Conservation (phyloP, 1,140 invertebrate species). For the Bradysia coprophila region DNA sequence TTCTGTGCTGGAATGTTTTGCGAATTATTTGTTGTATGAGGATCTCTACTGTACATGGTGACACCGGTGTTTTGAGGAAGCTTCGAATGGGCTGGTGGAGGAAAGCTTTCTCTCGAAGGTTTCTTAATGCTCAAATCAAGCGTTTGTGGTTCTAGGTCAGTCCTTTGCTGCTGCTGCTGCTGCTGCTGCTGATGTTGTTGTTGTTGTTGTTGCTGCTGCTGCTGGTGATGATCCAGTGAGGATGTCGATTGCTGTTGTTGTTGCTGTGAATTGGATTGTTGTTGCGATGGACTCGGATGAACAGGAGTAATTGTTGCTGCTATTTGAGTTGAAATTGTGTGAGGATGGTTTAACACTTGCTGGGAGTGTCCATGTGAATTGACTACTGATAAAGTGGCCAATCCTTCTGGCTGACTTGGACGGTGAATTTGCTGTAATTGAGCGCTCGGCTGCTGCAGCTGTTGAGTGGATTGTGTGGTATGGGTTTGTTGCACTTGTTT, state of each 20-base stretch:
- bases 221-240: slow-evolving; percentile 35
- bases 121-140: slow-evolving; percentile 69
- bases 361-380: slow-evolving; percentile 23
- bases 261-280: slow-evolving; percentile 12
- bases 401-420: slow-evolving; percentile 26
- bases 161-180: too few species aligned
- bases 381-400: slow-evolving; percentile 49
- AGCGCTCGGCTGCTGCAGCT: slow-evolving; percentile 1
- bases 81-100: slow-evolving; percentile 29
- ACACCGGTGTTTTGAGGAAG: slow-evolving; percentile 11
- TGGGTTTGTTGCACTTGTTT: slow-evolving; percentile 9
- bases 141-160: slow-evolving; percentile 37
- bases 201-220: too few species aligned
- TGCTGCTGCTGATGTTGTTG: too few species aligned
- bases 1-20: slow-evolving; percentile 10
- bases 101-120: slow-evolving; percentile 34
- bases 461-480: slow-evolving; percentile 4
- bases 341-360: slow-evolving; percentile 9
- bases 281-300: slow-evolving; percentile 8
- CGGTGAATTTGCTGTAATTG: not conserved
- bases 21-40: slow-evolving; percentile 13
- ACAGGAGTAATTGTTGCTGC: slow-evolving; percentile 47
- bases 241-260: too few species aligned
- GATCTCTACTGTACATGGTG: slow-evolving; percentile 2
- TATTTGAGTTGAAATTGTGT: slow-evolving; percentile 25